Conservation (phyloP, 2,888 invertebrate species). For the Siphlonurus alternatus region DNA sequence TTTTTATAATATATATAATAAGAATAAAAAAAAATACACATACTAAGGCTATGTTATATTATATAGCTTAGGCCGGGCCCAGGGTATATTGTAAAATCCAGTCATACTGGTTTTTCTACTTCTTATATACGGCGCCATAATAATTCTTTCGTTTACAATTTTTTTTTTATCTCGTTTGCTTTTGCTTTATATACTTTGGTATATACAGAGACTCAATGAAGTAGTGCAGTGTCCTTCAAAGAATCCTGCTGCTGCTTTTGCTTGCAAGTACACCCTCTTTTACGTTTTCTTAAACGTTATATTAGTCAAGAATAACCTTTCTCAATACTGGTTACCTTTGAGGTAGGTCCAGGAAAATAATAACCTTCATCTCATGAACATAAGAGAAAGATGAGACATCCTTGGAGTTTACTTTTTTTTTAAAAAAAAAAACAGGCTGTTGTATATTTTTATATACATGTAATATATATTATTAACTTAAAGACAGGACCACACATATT, state of each 20-base stretch:
- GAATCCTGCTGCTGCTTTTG: neutral
- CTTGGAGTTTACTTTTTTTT: too few species aligned
- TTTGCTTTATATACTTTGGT: too few species aligned
- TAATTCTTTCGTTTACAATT: neutral
- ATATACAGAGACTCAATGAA: neutral
- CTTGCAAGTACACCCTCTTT: neutral
- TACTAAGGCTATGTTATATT: too few species aligned
- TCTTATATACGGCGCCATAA: neutral
- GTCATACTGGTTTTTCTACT: slow-evolving; percentile 1
- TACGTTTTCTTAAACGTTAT: neutral
- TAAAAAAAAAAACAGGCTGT: too few species aligned
- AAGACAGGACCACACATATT: too few species aligned
- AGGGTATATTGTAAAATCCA: neutral
- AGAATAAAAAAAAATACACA: too few species aligned
- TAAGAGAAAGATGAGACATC: too few species aligned
- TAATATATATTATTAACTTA: too few species aligned
- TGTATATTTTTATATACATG: too few species aligned
- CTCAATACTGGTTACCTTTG: neutral
- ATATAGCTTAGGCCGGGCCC: too few species aligned
- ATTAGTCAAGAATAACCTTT: neutral
- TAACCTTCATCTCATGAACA: neutral
- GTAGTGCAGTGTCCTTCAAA: neutral
- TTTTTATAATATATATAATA: too few species aligned
- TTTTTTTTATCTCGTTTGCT: neutral
- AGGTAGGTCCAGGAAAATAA: neutral